Conservation (phyloP, 2,113 vertebrate genomes). For the Pipa parva region DNA sequence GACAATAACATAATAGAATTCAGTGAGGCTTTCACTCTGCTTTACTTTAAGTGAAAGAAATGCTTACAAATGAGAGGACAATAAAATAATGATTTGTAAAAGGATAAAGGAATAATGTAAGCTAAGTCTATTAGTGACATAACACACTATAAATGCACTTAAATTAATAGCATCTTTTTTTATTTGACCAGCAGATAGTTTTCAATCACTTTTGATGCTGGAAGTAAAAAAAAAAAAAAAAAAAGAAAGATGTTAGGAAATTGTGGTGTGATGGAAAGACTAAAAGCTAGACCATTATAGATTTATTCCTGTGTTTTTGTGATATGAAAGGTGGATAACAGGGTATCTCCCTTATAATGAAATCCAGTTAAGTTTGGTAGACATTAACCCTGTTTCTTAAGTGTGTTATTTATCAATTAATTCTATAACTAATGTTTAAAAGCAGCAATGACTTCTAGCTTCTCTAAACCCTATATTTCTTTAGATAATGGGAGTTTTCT, state of each 20-base stretch:
- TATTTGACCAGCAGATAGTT: conserved; percentile 56
- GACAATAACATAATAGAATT: conserved; percentile 57
- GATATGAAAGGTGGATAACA: conserved; percentile 40
- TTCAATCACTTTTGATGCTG: conserved; percentile 61
- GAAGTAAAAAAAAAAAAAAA: conserved; percentile 44
- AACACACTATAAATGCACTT: conserved; percentile 59
- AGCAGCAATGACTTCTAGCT: not conserved
- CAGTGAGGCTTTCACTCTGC: conserved; percentile 52
- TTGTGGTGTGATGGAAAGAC: conserved; percentile 40
- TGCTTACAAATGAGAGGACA: conserved; percentile 57
- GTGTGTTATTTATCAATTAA: conserved; percentile 13
- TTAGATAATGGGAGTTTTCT: too few species aligned
- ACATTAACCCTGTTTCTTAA: conserved; percentile 3
- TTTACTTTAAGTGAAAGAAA: conserved; percentile 58
- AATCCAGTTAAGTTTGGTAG: conserved; percentile 41
- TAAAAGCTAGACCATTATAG: conserved; percentile 42
- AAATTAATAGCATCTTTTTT: conserved; percentile 61
- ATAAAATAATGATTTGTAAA: conserved; percentile 62
- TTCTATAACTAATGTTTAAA: not conserved
- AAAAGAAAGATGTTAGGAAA: not conserved
- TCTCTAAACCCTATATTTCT: too few species aligned
- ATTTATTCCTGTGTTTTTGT: not conserved
- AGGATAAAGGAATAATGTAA: conserved; percentile 58
- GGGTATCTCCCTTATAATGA: conserved; percentile 39
- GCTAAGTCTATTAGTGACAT: conserved; percentile 58